Evolutionary conservation across 2,797 vertebrate species (phyloP).

Genomic region (Danio jaintianensis): DNA sequence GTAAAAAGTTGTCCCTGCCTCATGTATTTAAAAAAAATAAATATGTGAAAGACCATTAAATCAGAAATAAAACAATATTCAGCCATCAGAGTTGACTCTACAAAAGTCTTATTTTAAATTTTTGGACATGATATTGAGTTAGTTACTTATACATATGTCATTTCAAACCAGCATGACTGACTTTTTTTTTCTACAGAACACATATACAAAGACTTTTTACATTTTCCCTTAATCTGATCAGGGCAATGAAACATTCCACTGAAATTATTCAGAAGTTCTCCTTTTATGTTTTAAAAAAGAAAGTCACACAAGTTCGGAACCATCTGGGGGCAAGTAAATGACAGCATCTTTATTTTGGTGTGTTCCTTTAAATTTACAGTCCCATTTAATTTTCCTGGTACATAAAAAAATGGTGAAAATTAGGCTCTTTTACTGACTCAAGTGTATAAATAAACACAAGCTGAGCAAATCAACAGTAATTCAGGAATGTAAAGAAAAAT

Average conservation of each 20-base stretch:
- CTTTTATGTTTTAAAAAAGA: background rate
- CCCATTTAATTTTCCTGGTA: background rate
- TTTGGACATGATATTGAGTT: background rate
- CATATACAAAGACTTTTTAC: background rate
- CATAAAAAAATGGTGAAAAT: background rate
- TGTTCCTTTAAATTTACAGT: background rate
- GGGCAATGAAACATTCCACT: background rate
- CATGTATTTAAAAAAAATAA: background rate
- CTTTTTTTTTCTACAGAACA: background rate
- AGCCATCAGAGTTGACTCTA: background rate
- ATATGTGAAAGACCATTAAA: background rate
- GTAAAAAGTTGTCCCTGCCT: background rate
- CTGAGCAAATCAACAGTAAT: conserved; percentile 26
- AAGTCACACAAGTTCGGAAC: background rate
- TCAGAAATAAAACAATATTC: background rate
- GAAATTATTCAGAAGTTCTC: background rate
- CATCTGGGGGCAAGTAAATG: background rate
- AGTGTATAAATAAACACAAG: conserved; percentile 41
- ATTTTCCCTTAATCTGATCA: background rate
- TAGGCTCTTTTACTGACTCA: conserved; percentile 35
- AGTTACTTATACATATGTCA: background rate
- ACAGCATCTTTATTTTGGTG: background rate
- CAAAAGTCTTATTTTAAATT: background rate
- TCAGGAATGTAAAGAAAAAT: conserved; percentile 36
- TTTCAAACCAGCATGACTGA: background rate